Base-by-base conservation (phyloP, 2,888 invertebrate genomes). In the Scelioninae gen. 2 region DNA sequence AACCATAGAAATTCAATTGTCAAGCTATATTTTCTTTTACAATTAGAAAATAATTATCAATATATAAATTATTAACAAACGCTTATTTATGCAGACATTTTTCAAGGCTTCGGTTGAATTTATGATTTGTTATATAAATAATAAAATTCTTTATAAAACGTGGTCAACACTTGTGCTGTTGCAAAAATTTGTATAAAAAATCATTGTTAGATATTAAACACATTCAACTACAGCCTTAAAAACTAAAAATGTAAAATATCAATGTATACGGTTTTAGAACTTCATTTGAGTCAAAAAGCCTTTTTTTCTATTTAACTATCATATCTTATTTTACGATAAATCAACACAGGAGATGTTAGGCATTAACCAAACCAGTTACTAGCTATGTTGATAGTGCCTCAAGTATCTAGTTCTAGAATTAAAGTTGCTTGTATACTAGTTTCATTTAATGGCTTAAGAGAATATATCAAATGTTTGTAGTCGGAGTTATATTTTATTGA, bases 221-320 rank as follows among this genome's bases (percentile, higher is more conserved):
- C 48, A 39, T 48, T 39, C 48, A 65, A 57, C 46, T 57, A 31
- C 55, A 65, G 57, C 65, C 48, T 65, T 46, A 65, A n/a, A 65
- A 55, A 57, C 28, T 48, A 28, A 65, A n/a, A n/a, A 25, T 31
- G 48, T 48, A 35, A 65, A 37, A 45, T 35, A 60, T 48, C 28
- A 25, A 48, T 37, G 39, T 2, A 39, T 18, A 16, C 15, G 28
- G 18, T 61, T 39, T 48, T 28, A 18, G 45, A 16, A 60, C 25
- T 43, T 13, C 18, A 11, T 11, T 57, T 57, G 43, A 55, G n/a
- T 39, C 18, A 25, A 25, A 28, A 39, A 55, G 39, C 39, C 6
- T 41, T 39, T 15, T 37, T 4, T 2, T 19, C 41, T 37, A 31
- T 57, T 0, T 31, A 11, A 19, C 31, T 37, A n/a, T 15, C 50